Evolutionary conservation across 1,140 invertebrate genomes (phyloP), one percentile per base, ranked within the genome.

Genomic region (Diorhabda elongata): DNA sequence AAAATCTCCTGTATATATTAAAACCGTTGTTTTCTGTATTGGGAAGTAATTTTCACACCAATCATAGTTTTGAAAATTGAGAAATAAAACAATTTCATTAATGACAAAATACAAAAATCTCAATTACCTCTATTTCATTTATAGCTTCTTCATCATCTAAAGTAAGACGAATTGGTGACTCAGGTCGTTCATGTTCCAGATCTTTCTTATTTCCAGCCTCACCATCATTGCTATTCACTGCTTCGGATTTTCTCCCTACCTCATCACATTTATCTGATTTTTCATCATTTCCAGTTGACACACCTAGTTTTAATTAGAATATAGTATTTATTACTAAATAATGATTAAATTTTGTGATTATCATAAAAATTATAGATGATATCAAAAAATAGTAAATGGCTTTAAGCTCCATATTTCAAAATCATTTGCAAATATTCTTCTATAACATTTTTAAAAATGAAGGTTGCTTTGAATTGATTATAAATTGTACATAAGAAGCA

Each of bases 141-240:
- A 81, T 78, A 69, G 78, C 78, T 58, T 82, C 79, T 57, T 81
- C 79, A 71, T 82, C 78, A 68, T 80, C 77, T 57, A 74, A 70
- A 58, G 72, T 79, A 66, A 77, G 71, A 58, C 71, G 70, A 64
- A 81, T 78, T 45, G 70, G 68, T n/a, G 67, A 69, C n/a, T 69
- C 70, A 58, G 72, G 70, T 42, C 69, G 70, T 64, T 74, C 73
- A 41, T 71, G 26, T 61, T 75, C 56, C 62, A 64, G 59, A 59
- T 62, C 65, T 60, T 44, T 42, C 9, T 52, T 9, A 44, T 72
- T 66, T 43, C 44, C 52, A n/a, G 57, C 57, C 3, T 65, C 47
- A 3, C 26, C 44, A 44, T 58, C 61, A 9, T 58, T 44, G 26
- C 7, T 58, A 4, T 7, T 58, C 42, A 64, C 64, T 58, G 44